phyloP scores from a whole-genome alignment of 1,140 invertebrate genomes.

The Steinernema feltiae region DNA sequence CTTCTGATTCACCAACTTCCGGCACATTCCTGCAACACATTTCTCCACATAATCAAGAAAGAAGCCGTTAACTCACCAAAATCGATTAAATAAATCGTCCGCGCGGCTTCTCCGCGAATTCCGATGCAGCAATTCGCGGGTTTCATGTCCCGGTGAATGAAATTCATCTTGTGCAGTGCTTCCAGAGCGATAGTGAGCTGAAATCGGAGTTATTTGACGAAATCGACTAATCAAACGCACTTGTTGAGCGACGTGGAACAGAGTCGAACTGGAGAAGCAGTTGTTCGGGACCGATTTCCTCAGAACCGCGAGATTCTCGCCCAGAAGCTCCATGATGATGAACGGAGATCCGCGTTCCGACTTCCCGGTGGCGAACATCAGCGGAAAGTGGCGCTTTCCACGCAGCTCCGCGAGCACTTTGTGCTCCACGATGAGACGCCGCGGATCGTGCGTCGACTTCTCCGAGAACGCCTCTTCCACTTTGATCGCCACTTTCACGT shows the following conservation, averaged over 20 bases:
- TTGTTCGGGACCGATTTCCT: neutral
- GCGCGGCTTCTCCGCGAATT: neutral
- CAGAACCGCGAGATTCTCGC: neutral
- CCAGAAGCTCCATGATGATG: neutral
- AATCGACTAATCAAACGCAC: neutral
- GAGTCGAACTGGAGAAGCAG: neutral
- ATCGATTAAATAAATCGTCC: neutral
- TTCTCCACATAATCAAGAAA: neutral
- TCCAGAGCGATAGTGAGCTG: neutral
- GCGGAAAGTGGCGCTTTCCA: neutral
- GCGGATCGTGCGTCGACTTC: neutral
- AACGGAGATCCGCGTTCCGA: neutral
- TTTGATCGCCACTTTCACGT: neutral
- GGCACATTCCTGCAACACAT: neutral
- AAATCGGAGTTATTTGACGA: neutral
- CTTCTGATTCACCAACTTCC: neutral
- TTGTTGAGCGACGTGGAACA: neutral
- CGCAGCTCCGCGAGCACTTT: neutral
- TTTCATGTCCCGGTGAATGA: neutral
- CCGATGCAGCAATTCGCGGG: slow-evolving; percentile 6
- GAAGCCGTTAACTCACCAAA: neutral
- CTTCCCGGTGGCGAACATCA: neutral
- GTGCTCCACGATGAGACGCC: neutral
- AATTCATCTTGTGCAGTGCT: neutral
- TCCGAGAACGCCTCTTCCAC: slow-evolving; percentile 1